Evolutionary conservation across 2,113 vertebrate genomes (phyloP).

Genomic region (Dicaeum eximium): DNA sequence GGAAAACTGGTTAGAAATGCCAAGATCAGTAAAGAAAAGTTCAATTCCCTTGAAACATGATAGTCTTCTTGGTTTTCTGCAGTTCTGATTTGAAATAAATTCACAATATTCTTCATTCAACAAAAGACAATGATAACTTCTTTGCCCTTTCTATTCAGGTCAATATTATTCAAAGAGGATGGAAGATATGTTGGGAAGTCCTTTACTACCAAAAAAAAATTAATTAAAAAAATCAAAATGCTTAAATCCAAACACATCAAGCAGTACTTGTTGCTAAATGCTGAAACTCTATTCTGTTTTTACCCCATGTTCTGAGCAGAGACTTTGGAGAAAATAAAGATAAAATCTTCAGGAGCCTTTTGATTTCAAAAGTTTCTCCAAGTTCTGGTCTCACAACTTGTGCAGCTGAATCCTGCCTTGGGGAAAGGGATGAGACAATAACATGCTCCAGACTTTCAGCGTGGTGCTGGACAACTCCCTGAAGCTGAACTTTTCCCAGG

Average conservation of each 20-base stretch:
- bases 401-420: not conserved
- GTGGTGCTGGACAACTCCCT: conserved; percentile 34
- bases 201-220: not conserved
- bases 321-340: not conserved
- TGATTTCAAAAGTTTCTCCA: conserved; percentile 13
- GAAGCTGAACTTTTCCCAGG: conserved; percentile 32
- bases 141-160: not conserved
- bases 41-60: not conserved
- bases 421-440: conserved; percentile 39
- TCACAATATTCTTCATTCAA: not conserved
- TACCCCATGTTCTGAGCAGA: not conserved
- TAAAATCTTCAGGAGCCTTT: not conserved
- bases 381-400: conserved; percentile 21
- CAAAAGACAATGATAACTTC: not conserved
- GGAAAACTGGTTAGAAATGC: not conserved
- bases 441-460: not conserved
- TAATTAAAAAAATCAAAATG: not conserved
- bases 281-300: not conserved
- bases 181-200: not conserved
- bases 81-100: not conserved
- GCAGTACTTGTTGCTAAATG: not conserved
- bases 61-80: not conserved
- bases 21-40: not conserved
- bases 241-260: not conserved
- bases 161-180: not conserved